Percentiles rank a stretch among this genome's conserved stretches.
Conservation (phyloP, 2,888 invertebrate genomes). For the Apamea sordens region DNA sequence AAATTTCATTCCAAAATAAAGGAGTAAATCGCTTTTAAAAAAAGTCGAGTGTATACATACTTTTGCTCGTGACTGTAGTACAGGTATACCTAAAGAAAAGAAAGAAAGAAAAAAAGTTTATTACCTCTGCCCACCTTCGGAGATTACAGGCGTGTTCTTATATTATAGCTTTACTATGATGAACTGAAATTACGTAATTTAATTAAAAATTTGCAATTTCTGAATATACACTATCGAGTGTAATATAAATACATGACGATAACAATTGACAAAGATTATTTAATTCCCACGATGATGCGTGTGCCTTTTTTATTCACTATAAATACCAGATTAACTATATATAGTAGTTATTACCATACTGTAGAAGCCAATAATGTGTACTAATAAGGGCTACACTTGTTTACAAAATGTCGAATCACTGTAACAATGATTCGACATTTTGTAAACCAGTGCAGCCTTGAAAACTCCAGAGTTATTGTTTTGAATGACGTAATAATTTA, state of each 20-base stretch:
- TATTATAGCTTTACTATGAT: background rate
- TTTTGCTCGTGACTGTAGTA: too few relatives aligned
- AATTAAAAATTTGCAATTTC: background rate
- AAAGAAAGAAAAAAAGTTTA: too few relatives aligned
- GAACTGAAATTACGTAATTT: background rate
- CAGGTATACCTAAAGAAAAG: too few relatives aligned
- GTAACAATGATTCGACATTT: too few relatives aligned
- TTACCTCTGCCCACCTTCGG: too few relatives aligned
- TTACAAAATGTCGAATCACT: background rate
- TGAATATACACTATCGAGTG: too few relatives aligned
- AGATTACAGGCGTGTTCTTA: too few relatives aligned
- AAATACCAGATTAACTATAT: background rate
- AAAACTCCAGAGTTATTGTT: conserved; percentile 29
- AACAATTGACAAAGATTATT: background rate
- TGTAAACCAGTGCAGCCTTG: conserved; percentile 22
- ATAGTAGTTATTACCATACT: background rate
- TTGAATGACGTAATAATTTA: conserved; percentile 15
- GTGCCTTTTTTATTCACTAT: background rate
- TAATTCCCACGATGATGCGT: background rate
- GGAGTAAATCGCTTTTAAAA: too few relatives aligned
- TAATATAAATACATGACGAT: background rate
- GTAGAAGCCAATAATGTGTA: background rate
- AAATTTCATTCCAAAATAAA: too few relatives aligned
- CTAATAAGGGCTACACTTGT: background rate
- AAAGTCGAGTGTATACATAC: too few relatives aligned